These are phyloP conservation scores for Nyctibius grandis DNA, from an alignment of 2,797 vertebrate species.

Conservation along the genomic window DNA sequence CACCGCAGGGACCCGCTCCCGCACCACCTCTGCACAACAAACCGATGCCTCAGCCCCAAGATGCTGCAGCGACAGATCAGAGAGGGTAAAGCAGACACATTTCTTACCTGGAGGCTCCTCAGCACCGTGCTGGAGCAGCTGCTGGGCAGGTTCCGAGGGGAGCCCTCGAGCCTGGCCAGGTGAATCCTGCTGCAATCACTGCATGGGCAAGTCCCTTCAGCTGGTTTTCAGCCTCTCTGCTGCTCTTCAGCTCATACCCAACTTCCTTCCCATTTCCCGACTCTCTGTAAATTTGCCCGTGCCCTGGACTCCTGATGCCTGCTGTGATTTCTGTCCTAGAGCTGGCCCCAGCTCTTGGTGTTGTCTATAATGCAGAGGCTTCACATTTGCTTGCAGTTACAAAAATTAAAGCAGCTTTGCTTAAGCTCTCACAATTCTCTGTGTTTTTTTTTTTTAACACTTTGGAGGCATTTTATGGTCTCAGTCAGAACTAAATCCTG, in stretches of 20 bases:
- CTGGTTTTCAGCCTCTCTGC: background rate
- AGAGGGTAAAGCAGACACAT: rapidly evolving
- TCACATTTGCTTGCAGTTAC: background rate
- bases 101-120: background rate
- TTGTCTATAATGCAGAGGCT: background rate
- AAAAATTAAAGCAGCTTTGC: background rate
- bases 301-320: background rate
- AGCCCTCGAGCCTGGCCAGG: background rate
- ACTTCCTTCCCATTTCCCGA: rapidly evolving
- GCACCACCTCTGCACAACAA: rapidly evolving
- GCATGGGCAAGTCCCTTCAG: background rate
- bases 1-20: background rate
- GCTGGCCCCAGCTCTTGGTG: no score
- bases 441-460: background rate
- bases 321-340: background rate
- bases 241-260: background rate
- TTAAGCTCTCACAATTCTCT: background rate
- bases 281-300: background rate
- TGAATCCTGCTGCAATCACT: background rate
- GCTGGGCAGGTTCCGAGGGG: background rate
- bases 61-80: rapidly evolving
- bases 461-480: background rate
- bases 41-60: background rate
- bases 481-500: background rate
- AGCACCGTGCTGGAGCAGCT: rapidly evolving